Base-by-base conservation (phyloP, 2,113 vertebrate genomes). In the Pelecanus crispus region DNA sequence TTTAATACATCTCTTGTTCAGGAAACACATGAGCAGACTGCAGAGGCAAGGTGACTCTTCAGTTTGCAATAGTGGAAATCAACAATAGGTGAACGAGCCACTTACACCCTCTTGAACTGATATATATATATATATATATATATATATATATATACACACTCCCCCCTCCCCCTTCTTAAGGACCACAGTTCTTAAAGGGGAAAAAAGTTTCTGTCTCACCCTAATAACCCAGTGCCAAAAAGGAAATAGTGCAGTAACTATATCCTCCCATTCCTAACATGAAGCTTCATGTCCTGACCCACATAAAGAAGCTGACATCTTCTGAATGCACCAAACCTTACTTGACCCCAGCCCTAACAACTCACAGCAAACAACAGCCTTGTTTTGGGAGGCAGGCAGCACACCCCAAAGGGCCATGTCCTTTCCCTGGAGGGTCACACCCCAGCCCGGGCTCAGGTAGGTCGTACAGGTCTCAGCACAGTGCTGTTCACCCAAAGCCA, bases 361-460 rank as follows among this genome's bases (percentile, higher is more conserved):
- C 25, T 73, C 38, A 21, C 29, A 52, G 77, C 0, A 1, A n/a
- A 42, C 34, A 50, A 14, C 28, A 52, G 59, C 11, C 59, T 63
- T 34, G 10, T 42, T 82, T 36, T 22, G 59, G 53, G 31, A 68
- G 36, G 40, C 19, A 75, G 22, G 32, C n/a, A 77, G 58, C 38
- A 50, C 20, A n/a, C 17, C 24, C 17, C 1, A 0, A 56, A 61
- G n/a, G 47, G 45, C 17, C 0, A 0, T 42, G 31, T 18, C 31
- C 22, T 40, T 66, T 61, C 14, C n/a, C 25, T 0, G 1, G 61
- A 38, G 49, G 18, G 13, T 66, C 19, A 22, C 63, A 36, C 9
- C 26, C 22, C 63, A 77, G 38, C n/a, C 34, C 29, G 42, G 72
- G 40, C 40, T 36, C 1, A 0, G 52, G 40, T 9, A 36, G 29